Evolutionary conservation across 2,113 vertebrate species (phyloP).

Genomic region (Rhagologus leucostigma): DNA sequence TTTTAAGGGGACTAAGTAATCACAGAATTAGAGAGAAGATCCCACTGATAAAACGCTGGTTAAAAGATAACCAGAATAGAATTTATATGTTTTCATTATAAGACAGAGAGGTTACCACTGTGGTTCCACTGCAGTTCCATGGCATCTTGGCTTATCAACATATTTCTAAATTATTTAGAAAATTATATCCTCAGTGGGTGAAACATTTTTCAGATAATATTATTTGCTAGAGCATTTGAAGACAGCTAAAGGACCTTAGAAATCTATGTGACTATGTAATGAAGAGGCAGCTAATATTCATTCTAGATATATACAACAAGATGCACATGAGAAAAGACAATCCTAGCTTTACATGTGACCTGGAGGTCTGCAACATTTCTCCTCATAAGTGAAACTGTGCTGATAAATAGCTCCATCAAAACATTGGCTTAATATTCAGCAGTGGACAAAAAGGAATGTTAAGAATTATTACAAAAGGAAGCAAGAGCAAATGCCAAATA

Average conservation of each 20-base stretch:
- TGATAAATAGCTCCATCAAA: not conserved
- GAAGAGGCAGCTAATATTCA: not conserved
- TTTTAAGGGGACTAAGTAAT: not conserved
- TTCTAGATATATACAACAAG: not conserved
- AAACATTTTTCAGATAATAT: not conserved
- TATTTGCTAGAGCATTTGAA: not conserved
- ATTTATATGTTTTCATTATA: not conserved
- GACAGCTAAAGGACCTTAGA: not conserved
- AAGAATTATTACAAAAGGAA: not conserved
- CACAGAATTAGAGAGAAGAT: not conserved
- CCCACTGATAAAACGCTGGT: fast-evolving
- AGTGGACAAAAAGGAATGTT: not conserved
- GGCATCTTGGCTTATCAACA: not conserved
- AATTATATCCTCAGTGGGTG: not conserved
- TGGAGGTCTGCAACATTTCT: not conserved
- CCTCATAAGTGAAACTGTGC: fast-evolving
- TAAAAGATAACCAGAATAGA: not conserved
- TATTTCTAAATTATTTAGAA: not conserved
- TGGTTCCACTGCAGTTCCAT: not conserved
- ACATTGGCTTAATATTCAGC: not conserved
- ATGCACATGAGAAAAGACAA: not conserved
- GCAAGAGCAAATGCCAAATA: not conserved
- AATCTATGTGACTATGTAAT: not conserved
- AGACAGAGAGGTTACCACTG: not conserved
- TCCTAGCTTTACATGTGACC: not conserved